A percentile compares a stretch with the other conserved stretches of the same genome.
Conservation (phyloP, 2,797 vertebrate genomes). For the Chanos chanos region DNA sequence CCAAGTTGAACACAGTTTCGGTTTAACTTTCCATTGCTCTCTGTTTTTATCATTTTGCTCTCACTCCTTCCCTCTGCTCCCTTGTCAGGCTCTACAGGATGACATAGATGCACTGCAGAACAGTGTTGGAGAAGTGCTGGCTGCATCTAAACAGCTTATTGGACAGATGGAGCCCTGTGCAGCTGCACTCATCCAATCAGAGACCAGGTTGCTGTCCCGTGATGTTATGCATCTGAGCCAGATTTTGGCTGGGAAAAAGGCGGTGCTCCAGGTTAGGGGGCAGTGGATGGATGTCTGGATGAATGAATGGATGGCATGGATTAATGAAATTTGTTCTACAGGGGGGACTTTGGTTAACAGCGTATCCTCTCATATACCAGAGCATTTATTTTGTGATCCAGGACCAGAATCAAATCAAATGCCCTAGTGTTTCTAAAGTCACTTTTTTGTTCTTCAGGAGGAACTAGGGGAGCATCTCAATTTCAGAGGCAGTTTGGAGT, state of each 20-base stretch:
- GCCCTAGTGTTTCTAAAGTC: too few relatives aligned
- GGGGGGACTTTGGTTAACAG: too few relatives aligned
- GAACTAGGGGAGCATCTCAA: slow-evolving; percentile 61
- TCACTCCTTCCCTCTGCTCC: neutral
- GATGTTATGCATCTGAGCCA: slow-evolving; percentile 54
- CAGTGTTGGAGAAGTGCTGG: slow-evolving; percentile 41
- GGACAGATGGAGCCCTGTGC: slow-evolving; percentile 43
- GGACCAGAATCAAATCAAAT: too few relatives aligned
- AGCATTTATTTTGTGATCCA: too few relatives aligned
- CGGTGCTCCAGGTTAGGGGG: slow-evolving; percentile 58
- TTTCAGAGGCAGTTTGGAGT: slow-evolving; percentile 67
- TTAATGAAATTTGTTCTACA: too few relatives aligned
- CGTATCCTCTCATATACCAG: too few relatives aligned
- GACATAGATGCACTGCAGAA: slow-evolving; percentile 46
- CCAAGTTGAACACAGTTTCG: neutral
- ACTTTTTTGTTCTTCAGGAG: slow-evolving; percentile 59
- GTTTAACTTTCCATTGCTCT: slow-evolving; percentile 19
- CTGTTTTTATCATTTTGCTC: slow-evolving; percentile 26
- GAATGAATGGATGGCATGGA: neutral
- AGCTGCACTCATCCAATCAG: slow-evolving; percentile 55
- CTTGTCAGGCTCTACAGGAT: slow-evolving; percentile 53
- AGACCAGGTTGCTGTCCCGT: slow-evolving; percentile 54
- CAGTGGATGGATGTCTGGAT: neutral
- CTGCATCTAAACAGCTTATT: slow-evolving; percentile 56
- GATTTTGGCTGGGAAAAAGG: slow-evolving; percentile 38